Percentiles rank a stretch among this genome's conserved stretches.
Evolutionary conservation across 2,113 vertebrate species (phyloP).

Genomic region (Tragelaphus strepsiceros): DNA sequence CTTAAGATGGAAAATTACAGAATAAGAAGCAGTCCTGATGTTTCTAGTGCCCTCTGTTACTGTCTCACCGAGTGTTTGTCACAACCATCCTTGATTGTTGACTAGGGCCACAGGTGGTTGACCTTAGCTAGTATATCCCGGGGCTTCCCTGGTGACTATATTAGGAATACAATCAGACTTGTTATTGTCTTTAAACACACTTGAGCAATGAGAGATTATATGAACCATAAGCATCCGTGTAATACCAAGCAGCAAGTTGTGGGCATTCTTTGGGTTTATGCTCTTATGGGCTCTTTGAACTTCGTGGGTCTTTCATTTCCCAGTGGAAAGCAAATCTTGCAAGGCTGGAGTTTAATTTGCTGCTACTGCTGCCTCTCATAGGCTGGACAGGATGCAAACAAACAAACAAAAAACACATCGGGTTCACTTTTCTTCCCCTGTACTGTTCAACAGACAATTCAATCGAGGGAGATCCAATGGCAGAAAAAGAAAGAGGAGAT

Average conservation of each 20-base stretch:
- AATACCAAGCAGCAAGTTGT: constrained; percentile 34
- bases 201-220: constrained; percentile 20
- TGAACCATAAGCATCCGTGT: neutral
- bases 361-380: neutral
- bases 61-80: neutral
- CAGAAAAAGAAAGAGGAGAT: neutral
- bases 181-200: constrained; percentile 20
- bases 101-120: constrained; percentile 13
- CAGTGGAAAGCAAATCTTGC: constrained; percentile 35
- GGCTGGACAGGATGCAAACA: neutral
- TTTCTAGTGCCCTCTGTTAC: constrained; percentile 1
- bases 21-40: neutral
- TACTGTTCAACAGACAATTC: neutral
- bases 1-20: neutral
- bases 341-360: constrained; percentile 17
- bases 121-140: neutral
- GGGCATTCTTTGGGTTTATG: constrained; percentile 33
- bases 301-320: constrained; percentile 29
- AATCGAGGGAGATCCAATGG: neutral
- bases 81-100: neutral
- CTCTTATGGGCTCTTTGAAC: constrained; percentile 44
- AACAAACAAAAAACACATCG: neutral
- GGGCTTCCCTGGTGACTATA: neutral
- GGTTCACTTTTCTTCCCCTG: neutral
- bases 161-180: constrained; percentile 19